Conservation (phyloP, 1,140 invertebrate species). For the Probaryconus sp. region DNA sequence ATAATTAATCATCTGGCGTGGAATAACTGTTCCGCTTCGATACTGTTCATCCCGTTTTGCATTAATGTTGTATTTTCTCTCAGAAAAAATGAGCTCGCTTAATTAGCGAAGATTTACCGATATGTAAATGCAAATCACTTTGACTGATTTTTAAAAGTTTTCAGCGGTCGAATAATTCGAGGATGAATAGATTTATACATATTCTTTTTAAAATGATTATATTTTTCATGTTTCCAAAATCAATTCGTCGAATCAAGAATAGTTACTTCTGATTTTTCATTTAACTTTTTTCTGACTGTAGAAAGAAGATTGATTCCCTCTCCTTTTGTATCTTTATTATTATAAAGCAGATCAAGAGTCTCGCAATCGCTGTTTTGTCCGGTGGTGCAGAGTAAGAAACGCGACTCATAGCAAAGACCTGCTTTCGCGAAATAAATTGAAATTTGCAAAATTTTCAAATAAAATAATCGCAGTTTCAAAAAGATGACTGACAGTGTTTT, state of each 20-base stretch:
- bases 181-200: no score
- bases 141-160: no score
- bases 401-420: slow-evolving; percentile 5
- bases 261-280: no score
- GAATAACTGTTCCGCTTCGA: background rate
- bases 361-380: slow-evolving; percentile 35
- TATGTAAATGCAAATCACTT: slow-evolving; percentile 7
- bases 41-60: background rate
- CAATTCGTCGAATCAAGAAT: no score
- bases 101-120: slow-evolving; percentile 18
- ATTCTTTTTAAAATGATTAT: no score
- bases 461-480: slow-evolving; percentile 10
- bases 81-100: slow-evolving; percentile 12
- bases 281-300: slow-evolving; percentile 24
- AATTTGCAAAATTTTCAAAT: slow-evolving; percentile 1
- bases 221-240: no score
- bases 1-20: background rate
- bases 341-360: slow-evolving; percentile 11
- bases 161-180: no score
- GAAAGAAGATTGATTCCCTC: slow-evolving; percentile 45
- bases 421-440: slow-evolving; percentile 1
- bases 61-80: slow-evolving; percentile 22
- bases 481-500: no score
- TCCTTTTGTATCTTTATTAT: slow-evolving; percentile 56
- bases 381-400: slow-evolving; percentile 36